These are phyloP conservation scores for Phenganax stokvisi DNA, from an alignment of 92 coral and sea anemone species.

Conservation along the genomic window DNA sequence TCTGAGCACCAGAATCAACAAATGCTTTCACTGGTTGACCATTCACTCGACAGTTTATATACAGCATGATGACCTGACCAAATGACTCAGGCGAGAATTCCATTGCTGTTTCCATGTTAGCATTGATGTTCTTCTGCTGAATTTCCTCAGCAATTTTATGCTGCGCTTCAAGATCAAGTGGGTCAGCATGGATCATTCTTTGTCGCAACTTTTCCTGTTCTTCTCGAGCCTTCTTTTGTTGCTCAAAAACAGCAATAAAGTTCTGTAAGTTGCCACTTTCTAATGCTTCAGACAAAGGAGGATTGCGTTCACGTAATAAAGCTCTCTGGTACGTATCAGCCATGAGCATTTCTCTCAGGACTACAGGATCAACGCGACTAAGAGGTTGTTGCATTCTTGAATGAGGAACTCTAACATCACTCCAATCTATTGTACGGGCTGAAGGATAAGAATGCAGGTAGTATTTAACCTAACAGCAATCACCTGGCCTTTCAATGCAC, in stretches of 20 bases:
- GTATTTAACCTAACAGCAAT: neutral
- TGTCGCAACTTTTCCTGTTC: conserved; percentile 75
- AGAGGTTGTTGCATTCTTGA: neutral
- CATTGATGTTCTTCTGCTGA: conserved; percentile 78
- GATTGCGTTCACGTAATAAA: conserved; percentile 77
- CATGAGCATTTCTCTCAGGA: conserved; percentile 74
- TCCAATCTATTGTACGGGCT: conserved; percentile 67
- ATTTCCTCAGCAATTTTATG: conserved; percentile 92
- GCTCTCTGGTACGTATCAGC: conserved; percentile 83
- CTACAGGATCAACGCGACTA: conserved; percentile 64
- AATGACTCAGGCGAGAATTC: conserved; percentile 92
- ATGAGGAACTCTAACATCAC: conserved; percentile 53
- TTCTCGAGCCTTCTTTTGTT: conserved; percentile 72
- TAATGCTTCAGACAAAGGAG: conserved; percentile 82
- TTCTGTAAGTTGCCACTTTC: conserved; percentile 64
- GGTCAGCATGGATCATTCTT: conserved; percentile 89
- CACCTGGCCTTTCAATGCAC: too few relatives aligned
- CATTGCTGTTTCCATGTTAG: conserved; percentile 97
- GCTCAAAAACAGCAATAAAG: conserved; percentile 62
- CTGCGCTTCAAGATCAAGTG: conserved; percentile 87
- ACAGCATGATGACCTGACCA: conserved; percentile 86
- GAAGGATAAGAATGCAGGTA: conserved; percentile 7
- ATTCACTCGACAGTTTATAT: conserved; percentile 81
- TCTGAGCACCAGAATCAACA: conserved; percentile 98
- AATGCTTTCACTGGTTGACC: conserved; percentile 96